phyloP scores from a whole-genome alignment of 1,140 invertebrate genomes.

The Melitaea cinxia region DNA sequence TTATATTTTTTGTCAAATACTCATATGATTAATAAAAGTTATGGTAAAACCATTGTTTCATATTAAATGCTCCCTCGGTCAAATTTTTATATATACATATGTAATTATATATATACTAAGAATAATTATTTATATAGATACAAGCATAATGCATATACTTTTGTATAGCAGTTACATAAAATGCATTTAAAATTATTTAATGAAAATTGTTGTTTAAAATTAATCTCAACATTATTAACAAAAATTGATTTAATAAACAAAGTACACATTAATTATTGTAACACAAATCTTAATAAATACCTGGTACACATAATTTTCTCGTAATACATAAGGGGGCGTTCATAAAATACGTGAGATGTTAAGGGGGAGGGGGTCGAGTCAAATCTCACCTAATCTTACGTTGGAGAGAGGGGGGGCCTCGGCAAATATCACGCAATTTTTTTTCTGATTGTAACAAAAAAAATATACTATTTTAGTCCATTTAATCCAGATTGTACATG shows the following conservation, averaged over 20 bases:
- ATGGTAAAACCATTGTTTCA: too few species aligned
- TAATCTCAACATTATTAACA: constrained; percentile 1
- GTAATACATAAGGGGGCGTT: constrained; percentile 1
- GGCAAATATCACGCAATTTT: constrained; percentile 34
- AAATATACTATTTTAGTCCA: too few species aligned
- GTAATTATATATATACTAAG: background rate
- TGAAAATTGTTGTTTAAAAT: background rate
- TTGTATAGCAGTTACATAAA: background rate
- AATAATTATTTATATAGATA: background rate
- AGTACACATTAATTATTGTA: background rate
- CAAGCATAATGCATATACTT: background rate
- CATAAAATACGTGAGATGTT: too few species aligned
- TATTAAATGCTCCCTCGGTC: constrained; percentile 17
- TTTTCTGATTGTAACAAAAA: too few species aligned
- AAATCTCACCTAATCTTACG: constrained; percentile 33
- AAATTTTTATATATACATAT: constrained; percentile 19
- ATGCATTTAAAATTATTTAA: background rate
- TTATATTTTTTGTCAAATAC: constrained; percentile 5
- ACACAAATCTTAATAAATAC: background rate
- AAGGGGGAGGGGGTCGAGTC: constrained; percentile 20
- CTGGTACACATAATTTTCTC: background rate
- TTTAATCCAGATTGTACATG: too few species aligned
- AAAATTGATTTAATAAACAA: background rate
- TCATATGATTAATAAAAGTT: constrained; percentile 2
- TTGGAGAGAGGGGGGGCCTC: constrained; percentile 32